Evolutionary conservation across 2,797 vertebrate genomes (phyloP), one percentile per base, ranked within the genome.

Genomic region (Arvicola amphibius): DNA sequence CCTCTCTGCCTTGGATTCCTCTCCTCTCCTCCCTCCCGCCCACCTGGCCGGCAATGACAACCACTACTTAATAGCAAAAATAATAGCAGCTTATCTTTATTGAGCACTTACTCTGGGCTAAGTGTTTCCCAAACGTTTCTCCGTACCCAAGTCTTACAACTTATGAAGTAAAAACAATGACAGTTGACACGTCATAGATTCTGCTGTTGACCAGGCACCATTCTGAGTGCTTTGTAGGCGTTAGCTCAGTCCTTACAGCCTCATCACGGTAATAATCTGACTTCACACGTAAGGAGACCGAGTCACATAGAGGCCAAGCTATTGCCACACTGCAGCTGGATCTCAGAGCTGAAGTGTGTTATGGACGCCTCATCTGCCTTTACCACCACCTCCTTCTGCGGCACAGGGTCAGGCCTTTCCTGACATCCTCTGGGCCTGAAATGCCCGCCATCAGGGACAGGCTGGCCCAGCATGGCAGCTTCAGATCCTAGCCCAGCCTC

Each of bases 61-160:
- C 73, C 71, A 21, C 87, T 94, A 32, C 80, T 92, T 95, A 87
- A 84, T 80, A 91, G 89, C 92, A 94, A 71, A 94, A 90, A 89
- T 78, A 89, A 94, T 77, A 94, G 90, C 65, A 90, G 48, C 90
- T 94, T 94, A 46, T 88, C 74, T 90, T 67, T 79, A 90, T 65
- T 48, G 90, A 86, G 80, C 80, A 90, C 90, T 87, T 88, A 69
- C 79, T 97, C 79, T 90, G 86, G n/a, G 90, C 85, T 94, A 76
- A 83, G 91, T 63, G 83, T 71, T 87, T 93, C 76, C 43, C 48
- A 74, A 93, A 88, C 78, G 91, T 29, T 94, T 77, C 43, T 88
- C 93, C 9, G 11, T 95, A 76, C 91, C 91, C 78, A 80, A 92
- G 78, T 67, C 43, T 95, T 73, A 85, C 88, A 90, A 90, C 6